Evolutionary conservation across 2,113 vertebrate genomes (phyloP).

Genomic region (Sylvilagus bachmani): DNA sequence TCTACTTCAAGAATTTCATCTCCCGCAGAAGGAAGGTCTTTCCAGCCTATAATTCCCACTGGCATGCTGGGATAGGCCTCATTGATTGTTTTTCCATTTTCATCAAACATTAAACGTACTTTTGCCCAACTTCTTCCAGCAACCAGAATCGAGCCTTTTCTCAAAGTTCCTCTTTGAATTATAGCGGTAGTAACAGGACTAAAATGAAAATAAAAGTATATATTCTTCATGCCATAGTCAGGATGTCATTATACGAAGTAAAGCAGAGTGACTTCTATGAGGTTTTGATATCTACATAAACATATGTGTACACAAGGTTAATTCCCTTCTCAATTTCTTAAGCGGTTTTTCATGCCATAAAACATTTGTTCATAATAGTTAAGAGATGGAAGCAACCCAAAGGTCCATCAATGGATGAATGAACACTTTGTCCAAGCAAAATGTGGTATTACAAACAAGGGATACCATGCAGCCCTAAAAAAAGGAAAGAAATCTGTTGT

Average conservation of each 20-base stretch:
- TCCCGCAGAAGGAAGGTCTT: conserved; percentile 95
- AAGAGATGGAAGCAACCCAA: conserved; percentile 34
- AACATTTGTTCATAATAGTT: conserved; percentile 16
- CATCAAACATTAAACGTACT: conserved; percentile 95
- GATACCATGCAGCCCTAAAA: background rate
- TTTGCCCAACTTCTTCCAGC: conserved; percentile 96
- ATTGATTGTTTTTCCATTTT: conserved; percentile 88
- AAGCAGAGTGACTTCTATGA: conserved; percentile 51
- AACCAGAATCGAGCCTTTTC: conserved; percentile 93
- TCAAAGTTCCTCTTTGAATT: conserved; percentile 94
- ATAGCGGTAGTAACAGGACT: conserved; percentile 94
- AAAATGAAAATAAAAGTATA: conserved; percentile 63
- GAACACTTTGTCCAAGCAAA: background rate
- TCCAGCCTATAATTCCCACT: conserved; percentile 96
- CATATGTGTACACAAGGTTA: background rate
- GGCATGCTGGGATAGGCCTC: conserved; percentile 91
- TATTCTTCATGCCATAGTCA: conserved; percentile 52
- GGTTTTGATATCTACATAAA: conserved; percentile 11
- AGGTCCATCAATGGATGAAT: background rate
- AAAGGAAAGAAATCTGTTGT: background rate
- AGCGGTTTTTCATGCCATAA: conserved; percentile 41
- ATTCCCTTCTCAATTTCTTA: conserved; percentile 40
- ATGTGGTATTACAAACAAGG: background rate
- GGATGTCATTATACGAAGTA: conserved; percentile 34
- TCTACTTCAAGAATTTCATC: conserved; percentile 96